Conservation (phyloP, 2,888 invertebrate genomes). For the Acleris literana region DNA sequence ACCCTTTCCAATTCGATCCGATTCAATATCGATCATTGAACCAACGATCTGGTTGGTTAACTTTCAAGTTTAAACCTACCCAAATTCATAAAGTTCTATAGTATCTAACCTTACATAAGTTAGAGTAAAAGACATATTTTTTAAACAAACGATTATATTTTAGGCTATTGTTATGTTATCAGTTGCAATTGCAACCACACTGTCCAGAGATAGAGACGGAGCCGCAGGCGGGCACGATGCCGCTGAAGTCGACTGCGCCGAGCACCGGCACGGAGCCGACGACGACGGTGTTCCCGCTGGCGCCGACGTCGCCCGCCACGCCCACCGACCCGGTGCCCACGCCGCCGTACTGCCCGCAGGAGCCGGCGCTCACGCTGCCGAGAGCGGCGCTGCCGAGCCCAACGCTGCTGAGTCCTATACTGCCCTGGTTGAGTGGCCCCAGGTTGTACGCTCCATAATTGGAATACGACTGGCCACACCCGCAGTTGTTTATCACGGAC, state of each 20-base stretch:
- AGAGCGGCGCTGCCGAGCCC: background rate
- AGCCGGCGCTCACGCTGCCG: constrained; percentile 18
- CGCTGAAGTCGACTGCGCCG: constrained; percentile 52
- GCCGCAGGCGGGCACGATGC: constrained; percentile 48
- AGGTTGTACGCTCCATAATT: background rate
- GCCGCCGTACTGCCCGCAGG: constrained; percentile 45
- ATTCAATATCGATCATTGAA: too few species aligned
- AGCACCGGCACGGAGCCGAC: constrained; percentile 53
- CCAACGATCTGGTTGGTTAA: too few species aligned
- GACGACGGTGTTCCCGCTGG: constrained; percentile 46
- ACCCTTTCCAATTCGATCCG: too few species aligned
- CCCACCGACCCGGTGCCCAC: constrained; percentile 46
- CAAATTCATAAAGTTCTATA: too few species aligned
- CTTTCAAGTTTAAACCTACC: too few species aligned
- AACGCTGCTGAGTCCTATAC: background rate
- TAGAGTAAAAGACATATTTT: background rate
- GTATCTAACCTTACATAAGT: background rate
- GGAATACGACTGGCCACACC: constrained; percentile 13
- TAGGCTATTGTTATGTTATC: background rate
- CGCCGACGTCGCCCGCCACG: constrained; percentile 47
- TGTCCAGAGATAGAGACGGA: constrained; percentile 37
- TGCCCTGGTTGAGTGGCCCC: constrained; percentile 3
- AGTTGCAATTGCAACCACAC: constrained; percentile 31
- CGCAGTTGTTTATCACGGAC: constrained; percentile 25
- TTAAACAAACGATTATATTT: background rate